phyloP scores from a whole-genome alignment of 37 sponge, comb jelly and placozoan species.

The Chondrilla cf. caribensis region DNA sequence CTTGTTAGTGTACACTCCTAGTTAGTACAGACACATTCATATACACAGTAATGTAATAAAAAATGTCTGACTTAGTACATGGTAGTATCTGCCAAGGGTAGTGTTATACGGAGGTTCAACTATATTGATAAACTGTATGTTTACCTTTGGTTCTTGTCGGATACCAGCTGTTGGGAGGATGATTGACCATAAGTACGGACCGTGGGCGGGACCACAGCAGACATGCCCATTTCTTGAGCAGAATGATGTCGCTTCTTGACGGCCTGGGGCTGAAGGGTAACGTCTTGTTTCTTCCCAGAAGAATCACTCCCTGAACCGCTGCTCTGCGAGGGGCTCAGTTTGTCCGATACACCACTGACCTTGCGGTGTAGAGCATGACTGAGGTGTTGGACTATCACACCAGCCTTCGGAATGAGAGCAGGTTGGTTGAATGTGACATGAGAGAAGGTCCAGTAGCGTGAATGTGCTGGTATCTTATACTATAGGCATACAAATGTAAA shows the following conservation, averaged over 20 bases:
- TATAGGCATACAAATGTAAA: too few species aligned
- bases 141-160: background rate
- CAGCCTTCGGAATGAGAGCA: background rate
- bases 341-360: background rate
- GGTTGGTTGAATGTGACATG: too few species aligned
- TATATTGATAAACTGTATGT: background rate
- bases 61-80: too few species aligned
- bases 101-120: too few species aligned
- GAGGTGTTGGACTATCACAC: background rate
- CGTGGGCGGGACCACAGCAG: background rate
- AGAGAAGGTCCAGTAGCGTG: too few species aligned
- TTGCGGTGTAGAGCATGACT: background rate
- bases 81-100: too few species aligned
- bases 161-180: slow-evolving; percentile 11
- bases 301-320: background rate
- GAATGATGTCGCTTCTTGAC: background rate
- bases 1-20: background rate
- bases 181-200: slow-evolving; percentile 14
- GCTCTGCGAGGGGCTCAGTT: background rate
- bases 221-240: background rate
- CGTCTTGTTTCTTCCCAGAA: background rate
- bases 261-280: background rate
- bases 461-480: too few species aligned
- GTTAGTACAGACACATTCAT: too few species aligned
- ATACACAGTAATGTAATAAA: too few species aligned